Percentiles rank a stretch among this genome's conserved stretches.
Conservation (phyloP, 2,888 invertebrate genomes). For the Drosophila buzzatii region DNA sequence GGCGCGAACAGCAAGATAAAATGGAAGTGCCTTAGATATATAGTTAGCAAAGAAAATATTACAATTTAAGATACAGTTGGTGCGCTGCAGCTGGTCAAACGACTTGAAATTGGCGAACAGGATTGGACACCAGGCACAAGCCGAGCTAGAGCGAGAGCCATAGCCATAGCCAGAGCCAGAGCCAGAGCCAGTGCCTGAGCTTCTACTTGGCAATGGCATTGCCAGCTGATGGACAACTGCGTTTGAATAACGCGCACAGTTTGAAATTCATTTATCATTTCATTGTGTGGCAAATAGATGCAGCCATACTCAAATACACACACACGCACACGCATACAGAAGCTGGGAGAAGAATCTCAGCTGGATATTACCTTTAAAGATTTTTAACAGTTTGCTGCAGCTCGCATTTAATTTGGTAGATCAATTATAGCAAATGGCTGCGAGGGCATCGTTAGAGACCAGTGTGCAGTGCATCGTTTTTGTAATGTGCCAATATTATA, state of each 20-base stretch:
- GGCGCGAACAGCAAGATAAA: not conserved
- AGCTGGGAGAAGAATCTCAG: constrained; percentile 36
- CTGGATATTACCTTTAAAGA: constrained; percentile 58
- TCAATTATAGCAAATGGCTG: constrained; percentile 57
- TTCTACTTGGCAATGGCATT: constrained; percentile 30
- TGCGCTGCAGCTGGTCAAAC: constrained; percentile 36
- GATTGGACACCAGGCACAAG: constrained; percentile 1
- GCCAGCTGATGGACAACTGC: constrained; percentile 52
- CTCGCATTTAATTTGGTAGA: constrained; percentile 63
- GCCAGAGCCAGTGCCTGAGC: not conserved
- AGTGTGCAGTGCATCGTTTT: constrained; percentile 13
- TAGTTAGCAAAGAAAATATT: constrained; percentile 50
- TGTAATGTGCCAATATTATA: constrained; percentile 44
- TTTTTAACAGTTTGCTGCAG: constrained; percentile 56
- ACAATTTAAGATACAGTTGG: constrained; percentile 55
- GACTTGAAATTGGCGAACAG: constrained; percentile 46
- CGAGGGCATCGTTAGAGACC: not conserved
- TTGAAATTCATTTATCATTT: constrained; percentile 78
- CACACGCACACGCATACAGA: constrained; percentile 16
- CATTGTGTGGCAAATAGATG: constrained; percentile 69
- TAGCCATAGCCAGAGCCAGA: not conserved
- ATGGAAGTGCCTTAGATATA: constrained; percentile 13
- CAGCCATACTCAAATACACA: constrained; percentile 37
- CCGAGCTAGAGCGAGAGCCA: not conserved
- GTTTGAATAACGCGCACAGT: constrained; percentile 76